phyloP scores from a whole-genome alignment of 2,797 vertebrate species.

The Euphonia xanthogaster region DNA sequence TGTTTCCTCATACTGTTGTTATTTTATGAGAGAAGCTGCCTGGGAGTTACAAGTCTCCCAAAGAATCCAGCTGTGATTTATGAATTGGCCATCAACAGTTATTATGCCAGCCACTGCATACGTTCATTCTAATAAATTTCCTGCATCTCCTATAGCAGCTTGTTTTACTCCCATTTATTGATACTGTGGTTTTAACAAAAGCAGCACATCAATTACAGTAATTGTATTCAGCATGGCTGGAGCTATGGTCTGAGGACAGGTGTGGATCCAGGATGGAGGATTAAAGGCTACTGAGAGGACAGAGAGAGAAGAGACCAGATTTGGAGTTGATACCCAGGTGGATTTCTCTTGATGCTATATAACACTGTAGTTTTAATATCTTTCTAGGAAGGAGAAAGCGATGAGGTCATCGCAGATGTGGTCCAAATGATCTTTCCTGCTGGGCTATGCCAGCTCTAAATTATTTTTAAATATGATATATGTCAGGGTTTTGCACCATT shows the following conservation, averaged over 20 bases:
- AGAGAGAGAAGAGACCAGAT: neutral
- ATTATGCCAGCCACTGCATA: slow-evolving; percentile 39
- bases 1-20: neutral
- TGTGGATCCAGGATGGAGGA: neutral
- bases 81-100: slow-evolving; percentile 55
- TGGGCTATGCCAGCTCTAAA: neutral
- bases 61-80: slow-evolving; percentile 65
- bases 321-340: neutral
- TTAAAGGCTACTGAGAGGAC: slow-evolving; percentile 22
- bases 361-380: neutral
- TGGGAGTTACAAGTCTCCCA: slow-evolving; percentile 35
- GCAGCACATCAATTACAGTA: slow-evolving; percentile 41
- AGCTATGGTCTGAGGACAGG: slow-evolving; percentile 1
- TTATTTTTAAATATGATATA: neutral
- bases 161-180: slow-evolving; percentile 49
- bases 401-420: neutral
- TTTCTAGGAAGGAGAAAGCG: neutral
- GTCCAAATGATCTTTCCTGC: neutral
- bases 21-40: neutral
- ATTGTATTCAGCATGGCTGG: slow-evolving; percentile 13
- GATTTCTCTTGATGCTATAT: neutral
- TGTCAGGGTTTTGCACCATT: neutral
- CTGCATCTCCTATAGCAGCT: slow-evolving; percentile 39
- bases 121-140: slow-evolving; percentile 50
- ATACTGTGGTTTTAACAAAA: slow-evolving; percentile 59